Base-by-base conservation (phyloP, 2,888 invertebrate species). In the Amorpha juglandis region DNA sequence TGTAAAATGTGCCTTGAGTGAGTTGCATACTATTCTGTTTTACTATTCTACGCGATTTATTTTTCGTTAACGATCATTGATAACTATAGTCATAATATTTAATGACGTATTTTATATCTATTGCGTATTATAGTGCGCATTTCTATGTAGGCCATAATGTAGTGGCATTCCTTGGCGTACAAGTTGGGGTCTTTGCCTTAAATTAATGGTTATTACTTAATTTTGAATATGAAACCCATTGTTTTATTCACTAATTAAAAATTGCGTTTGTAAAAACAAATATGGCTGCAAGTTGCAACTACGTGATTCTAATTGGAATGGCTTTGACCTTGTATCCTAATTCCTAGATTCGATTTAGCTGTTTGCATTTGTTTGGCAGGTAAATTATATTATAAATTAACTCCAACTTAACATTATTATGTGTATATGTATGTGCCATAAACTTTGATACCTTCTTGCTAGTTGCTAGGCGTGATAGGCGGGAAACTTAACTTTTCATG, bases 41-140 rank as follows among this genome's bases (percentile, higher is more conserved):
- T 21, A 14, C 55, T 45, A 33, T 55, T 7, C 7, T 3, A 3
- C 27, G 38, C 38, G 2, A 38, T 38, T 58, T 47, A 51, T 27
- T 65, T 47, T 38, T 16, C 21, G 64, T 58, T 65, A 48, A 65
- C 48, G 48, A 65, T 64, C 7, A 38, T 9, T 9, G 6, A 38
- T 7, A 38, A 9, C 7, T 7, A 9, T 7, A 38, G 7, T 42
- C 38, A 11, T 42, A 21, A 19, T 58, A 16, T 55, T 27, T 27
- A 27, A 27, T 27, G 27, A 11, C 9, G 42, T 42, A 42, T 8
- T 7, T 42, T 3, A 4, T 27, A 27, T 4, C 27, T 27, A 27
- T 4, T 27, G 4, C 27, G 27, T 27, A 27, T 1, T 27, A 27
- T 1, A 3, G 27, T 27, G 27, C 27, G 4, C n/a, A n/a, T n/a